Percentiles rank a stretch among this genome's conserved stretches.
Evolutionary conservation across 2,888 invertebrate genomes (phyloP).

Genomic region (Hyalella azteca): DNA sequence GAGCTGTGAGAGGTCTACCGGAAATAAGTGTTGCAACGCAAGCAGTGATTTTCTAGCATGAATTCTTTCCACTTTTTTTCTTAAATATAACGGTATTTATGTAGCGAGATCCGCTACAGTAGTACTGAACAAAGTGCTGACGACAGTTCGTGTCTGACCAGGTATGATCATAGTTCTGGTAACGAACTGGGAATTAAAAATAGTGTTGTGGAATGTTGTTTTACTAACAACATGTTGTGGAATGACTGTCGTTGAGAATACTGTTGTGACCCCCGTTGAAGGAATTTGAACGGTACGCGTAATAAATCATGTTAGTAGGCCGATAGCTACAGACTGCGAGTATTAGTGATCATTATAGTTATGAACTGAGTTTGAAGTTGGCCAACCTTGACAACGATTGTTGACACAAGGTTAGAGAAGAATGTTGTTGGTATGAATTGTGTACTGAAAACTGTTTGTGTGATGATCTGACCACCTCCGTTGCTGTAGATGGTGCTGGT

Average conservation of each 20-base stretch:
- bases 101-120: no score
- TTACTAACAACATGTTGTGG: constrained; percentile 46
- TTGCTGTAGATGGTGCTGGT: constrained; percentile 41
- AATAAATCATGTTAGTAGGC: constrained; percentile 42
- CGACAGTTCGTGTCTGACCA: constrained; percentile 47
- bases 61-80: no score
- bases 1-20: no score
- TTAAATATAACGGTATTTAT: no score
- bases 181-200: constrained; percentile 43
- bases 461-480: constrained; percentile 40
- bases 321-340: constrained; percentile 48
- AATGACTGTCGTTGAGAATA: constrained; percentile 47
- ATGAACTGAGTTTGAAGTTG: constrained; percentile 41
- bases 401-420: constrained; percentile 46
- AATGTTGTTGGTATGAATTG: constrained; percentile 45
- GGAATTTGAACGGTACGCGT: constrained; percentile 44
- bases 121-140: constrained; percentile 52
- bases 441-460: constrained; percentile 43
- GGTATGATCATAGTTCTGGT: constrained; percentile 48
- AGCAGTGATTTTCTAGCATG: no score
- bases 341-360: constrained; percentile 42
- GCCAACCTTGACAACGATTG: constrained; percentile 44
- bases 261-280: constrained; percentile 45
- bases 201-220: no score
- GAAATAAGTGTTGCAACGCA: no score